Conservation (phyloP, 1,140 invertebrate genomes). For the Drosophila watanabei region DNA sequence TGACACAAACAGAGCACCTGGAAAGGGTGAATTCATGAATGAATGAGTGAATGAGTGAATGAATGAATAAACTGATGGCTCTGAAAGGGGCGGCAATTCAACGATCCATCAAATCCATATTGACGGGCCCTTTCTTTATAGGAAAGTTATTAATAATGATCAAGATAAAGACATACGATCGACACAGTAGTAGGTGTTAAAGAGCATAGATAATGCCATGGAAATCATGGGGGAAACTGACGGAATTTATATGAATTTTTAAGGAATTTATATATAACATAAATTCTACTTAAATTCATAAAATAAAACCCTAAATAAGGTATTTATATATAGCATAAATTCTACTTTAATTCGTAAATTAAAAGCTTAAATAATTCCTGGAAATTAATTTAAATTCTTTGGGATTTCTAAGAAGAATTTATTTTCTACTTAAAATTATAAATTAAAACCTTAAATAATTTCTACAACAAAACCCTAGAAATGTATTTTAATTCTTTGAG, state of each 20-base stretch:
- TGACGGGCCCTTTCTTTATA: slow-evolving; percentile 8
- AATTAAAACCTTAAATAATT: too few species aligned
- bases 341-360: too few species aligned
- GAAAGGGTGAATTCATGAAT: slow-evolving; percentile 1
- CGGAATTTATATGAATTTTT: background rate
- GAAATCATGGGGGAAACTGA: too few species aligned
- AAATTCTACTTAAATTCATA: background rate
- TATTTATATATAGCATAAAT: too few species aligned
- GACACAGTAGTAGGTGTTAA: slow-evolving; percentile 26
- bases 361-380: too few species aligned
- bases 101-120: slow-evolving; percentile 30
- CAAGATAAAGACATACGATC: slow-evolving; percentile 10
- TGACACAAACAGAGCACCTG: slow-evolving; percentile 50
- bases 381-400: too few species aligned
- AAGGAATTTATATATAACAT: too few species aligned
- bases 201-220: slow-evolving; percentile 19
- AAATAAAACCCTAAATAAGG: background rate
- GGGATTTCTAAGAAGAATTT: too few species aligned
- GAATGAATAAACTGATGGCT: slow-evolving; percentile 14
- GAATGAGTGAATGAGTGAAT: background rate
- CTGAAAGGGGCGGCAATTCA: background rate
- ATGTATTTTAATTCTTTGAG: too few species aligned
- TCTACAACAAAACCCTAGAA: too few species aligned
- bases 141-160: background rate
- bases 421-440: too few species aligned